These are phyloP conservation scores for Gouania willdenowi DNA, from an alignment of 2,797 vertebrate genomes.

Conservation along the genomic window DNA sequence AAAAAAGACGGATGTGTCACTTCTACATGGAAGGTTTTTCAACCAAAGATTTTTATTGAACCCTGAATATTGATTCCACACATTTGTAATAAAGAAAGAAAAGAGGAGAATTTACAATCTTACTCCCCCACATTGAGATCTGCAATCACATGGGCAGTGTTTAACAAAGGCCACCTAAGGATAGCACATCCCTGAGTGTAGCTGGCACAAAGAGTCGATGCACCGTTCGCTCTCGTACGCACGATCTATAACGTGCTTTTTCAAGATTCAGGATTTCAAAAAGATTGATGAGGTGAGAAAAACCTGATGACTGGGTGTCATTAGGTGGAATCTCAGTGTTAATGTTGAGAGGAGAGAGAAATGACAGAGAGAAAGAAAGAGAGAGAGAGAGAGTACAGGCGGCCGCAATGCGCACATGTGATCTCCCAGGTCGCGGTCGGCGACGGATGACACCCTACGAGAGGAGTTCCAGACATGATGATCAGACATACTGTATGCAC, in stretches of 20 bases:
- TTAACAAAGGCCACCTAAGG: conserved; percentile 60
- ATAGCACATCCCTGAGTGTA: conserved; percentile 35
- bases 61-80: too few species aligned
- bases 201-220: conserved; percentile 46
- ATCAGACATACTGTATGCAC: conserved; percentile 26
- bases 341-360: too few species aligned
- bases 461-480: conserved; percentile 13
- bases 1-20: too few species aligned
- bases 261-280: too few species aligned
- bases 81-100: too few species aligned
- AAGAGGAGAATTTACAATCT: too few species aligned
- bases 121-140: background rate
- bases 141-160: conserved; percentile 43
- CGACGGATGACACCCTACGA: conserved; percentile 6
- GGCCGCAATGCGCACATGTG: conserved; percentile 53
- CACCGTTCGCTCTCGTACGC: conserved; percentile 30
- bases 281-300: too few species aligned
- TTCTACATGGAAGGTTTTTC: too few species aligned
- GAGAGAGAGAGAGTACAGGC: conserved; percentile 4
- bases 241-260: too few species aligned
- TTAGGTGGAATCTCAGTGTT: conserved; percentile 49
- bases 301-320: conserved; percentile 38
- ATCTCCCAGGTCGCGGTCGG: conserved; percentile 11
- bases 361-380: background rate
- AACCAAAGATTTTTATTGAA: background rate